Percentiles rank a stretch among this genome's conserved stretches.
Conservation (phyloP, 2,797 vertebrate species). For the Stomatorhinus walkeri region DNA sequence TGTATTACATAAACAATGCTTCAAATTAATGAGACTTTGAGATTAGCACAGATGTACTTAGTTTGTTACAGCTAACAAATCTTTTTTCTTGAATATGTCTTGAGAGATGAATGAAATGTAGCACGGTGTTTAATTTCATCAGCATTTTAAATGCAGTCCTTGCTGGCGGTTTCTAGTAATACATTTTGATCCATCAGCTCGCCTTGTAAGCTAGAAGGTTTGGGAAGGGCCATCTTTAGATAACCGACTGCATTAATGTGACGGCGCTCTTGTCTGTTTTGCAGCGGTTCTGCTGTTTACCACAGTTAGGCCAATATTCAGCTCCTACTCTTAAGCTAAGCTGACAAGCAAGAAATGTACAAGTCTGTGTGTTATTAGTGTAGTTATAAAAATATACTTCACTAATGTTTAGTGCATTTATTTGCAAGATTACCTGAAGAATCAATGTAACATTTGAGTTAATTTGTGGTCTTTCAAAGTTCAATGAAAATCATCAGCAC, state of each 20-base stretch:
- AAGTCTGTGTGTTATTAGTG: not conserved
- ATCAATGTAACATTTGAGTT: not conserved
- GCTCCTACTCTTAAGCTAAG: not conserved
- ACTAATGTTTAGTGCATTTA: not conserved
- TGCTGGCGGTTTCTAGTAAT: not conserved
- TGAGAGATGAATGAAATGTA: not conserved
- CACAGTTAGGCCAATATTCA: not conserved
- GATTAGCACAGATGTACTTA: not conserved
- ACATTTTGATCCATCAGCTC: not conserved
- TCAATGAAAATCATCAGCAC: not conserved
- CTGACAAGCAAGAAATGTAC: not conserved
- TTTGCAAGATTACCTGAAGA: not conserved
- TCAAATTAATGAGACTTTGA: not conserved
- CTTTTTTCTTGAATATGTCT: not conserved
- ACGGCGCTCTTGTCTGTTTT: not conserved
- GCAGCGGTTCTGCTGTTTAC: not conserved
- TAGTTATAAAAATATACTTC: not conserved
- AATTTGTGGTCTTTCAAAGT: not conserved
- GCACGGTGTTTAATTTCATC: not conserved
- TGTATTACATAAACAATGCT: not conserved
- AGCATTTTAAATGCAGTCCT: not conserved
- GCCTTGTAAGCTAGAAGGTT: not conserved
- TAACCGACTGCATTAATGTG: not conserved
- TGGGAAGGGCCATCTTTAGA: not conserved
- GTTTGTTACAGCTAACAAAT: not conserved